Percentiles rank a stretch among this genome's conserved stretches.
Conservation (phyloP, 2,888 invertebrate genomes). For the Drosophila kanekoi region DNA sequence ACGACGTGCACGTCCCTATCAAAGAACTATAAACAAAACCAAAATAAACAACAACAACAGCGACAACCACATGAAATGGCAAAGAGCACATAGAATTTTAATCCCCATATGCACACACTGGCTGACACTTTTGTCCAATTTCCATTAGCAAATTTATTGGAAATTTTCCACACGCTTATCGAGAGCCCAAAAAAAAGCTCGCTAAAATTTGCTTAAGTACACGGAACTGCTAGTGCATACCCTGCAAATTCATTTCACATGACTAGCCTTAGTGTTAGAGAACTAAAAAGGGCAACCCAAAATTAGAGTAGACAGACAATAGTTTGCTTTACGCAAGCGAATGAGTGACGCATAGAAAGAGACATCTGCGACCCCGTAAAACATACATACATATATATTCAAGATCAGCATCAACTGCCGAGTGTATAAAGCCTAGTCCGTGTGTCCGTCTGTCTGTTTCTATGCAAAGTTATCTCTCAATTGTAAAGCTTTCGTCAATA, state of each 20-base stretch:
- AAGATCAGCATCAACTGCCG: too few species aligned
- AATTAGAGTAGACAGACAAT: background rate
- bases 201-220: background rate
- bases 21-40: constrained; percentile 12
- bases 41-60: background rate
- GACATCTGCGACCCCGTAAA: too few species aligned
- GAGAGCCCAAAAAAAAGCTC: too few species aligned
- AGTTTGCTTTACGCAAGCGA: background rate
- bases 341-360: too few species aligned
- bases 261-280: too few species aligned
- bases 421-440: too few species aligned
- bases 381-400: too few species aligned
- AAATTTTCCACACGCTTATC: constrained; percentile 27
- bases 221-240: background rate
- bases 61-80: constrained; percentile 7
- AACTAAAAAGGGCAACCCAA: too few species aligned
- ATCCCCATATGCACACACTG: constrained; percentile 9
- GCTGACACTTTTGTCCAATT: constrained; percentile 14
- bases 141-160: constrained; percentile 27
- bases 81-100: constrained; percentile 7
- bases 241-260: background rate
- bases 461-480: too few species aligned
- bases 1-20: constrained; percentile 42
- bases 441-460: too few species aligned
- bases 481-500: too few species aligned